These are phyloP conservation scores for Tapera naevia DNA, from an alignment of 2,797 vertebrate species.

Conservation along the genomic window DNA sequence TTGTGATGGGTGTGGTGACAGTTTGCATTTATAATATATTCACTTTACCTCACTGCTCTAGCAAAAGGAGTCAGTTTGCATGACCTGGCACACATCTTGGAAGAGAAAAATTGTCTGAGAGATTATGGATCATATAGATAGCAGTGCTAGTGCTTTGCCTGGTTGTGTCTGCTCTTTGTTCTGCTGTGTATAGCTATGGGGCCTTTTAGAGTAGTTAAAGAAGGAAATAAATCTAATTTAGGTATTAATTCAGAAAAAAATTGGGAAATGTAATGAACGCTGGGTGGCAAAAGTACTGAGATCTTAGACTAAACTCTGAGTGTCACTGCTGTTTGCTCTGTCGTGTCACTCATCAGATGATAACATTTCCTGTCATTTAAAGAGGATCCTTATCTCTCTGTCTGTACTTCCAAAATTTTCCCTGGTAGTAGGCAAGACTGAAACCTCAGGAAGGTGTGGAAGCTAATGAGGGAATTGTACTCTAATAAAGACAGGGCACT, in stretches of 20 bases:
- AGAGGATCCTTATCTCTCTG: not conserved
- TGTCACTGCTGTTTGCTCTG: not conserved
- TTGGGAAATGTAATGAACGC: not conserved
- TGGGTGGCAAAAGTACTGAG: not conserved
- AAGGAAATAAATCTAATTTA: conserved; percentile 16
- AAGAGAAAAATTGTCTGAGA: conserved; percentile 18
- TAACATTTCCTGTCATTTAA: not conserved
- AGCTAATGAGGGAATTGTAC: not conserved
- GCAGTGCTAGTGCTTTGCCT: not conserved
- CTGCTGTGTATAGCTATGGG: not conserved
- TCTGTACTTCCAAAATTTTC: not conserved
- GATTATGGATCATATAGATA: not conserved
- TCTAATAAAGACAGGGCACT: not conserved
- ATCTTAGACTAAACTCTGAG: not conserved
- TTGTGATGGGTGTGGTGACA: conserved; percentile 57
- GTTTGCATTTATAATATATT: conserved; percentile 52
- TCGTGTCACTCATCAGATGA: not conserved
- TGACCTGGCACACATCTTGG: conserved; percentile 16
- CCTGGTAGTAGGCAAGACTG: not conserved
- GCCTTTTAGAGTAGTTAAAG: conserved; percentile 1
- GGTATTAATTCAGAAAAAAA: not conserved
- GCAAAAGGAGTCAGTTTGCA: conserved; percentile 13
- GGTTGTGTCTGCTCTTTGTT: not conserved
- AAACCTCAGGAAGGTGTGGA: not conserved
- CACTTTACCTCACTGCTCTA: not conserved